Evolutionary conservation across 2,888 invertebrate genomes (phyloP).

Genomic region (Luffia ferchaultella): DNA sequence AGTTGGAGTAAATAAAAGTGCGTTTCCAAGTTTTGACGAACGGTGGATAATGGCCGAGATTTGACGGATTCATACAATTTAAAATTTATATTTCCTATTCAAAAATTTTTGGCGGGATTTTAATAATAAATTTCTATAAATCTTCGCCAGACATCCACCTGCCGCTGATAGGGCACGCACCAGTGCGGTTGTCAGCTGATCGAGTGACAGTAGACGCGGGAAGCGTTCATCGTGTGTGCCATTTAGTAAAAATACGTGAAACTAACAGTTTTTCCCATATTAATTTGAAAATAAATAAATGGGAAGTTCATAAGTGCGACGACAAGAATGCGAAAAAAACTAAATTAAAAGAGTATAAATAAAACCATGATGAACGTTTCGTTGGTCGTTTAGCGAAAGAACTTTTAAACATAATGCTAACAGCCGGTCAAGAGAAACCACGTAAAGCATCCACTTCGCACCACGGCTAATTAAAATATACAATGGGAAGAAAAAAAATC

Average conservation of each 20-base stretch:
- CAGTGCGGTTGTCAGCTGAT: conserved; percentile 30
- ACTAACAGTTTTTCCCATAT: too few species aligned
- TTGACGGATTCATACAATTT: neutral
- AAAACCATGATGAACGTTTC: conserved; percentile 37
- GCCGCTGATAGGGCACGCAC: conserved; percentile 21
- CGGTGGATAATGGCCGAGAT: neutral
- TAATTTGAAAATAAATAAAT: too few species aligned
- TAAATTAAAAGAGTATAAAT: neutral
- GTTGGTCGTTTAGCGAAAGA: conserved; percentile 47
- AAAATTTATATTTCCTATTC: too few species aligned
- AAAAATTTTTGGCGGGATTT: too few species aligned
- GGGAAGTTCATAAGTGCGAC: neutral
- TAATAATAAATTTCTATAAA: too few species aligned
- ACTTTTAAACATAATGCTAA: too few species aligned
- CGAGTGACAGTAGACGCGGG: conserved; percentile 26
- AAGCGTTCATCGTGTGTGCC: conserved; percentile 32
- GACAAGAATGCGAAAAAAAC: neutral
- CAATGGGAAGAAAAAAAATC: neutral
- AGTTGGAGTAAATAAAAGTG: conserved; percentile 39
- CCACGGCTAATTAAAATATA: neutral
- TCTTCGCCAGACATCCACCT: conserved; percentile 22
- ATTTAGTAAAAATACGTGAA: too few species aligned
- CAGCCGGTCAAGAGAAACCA: too few species aligned
- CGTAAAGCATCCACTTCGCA: too few species aligned
- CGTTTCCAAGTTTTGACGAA: neutral